phyloP scores from a whole-genome alignment of 2,888 invertebrate genomes.

The Zygaena filipendulae region DNA sequence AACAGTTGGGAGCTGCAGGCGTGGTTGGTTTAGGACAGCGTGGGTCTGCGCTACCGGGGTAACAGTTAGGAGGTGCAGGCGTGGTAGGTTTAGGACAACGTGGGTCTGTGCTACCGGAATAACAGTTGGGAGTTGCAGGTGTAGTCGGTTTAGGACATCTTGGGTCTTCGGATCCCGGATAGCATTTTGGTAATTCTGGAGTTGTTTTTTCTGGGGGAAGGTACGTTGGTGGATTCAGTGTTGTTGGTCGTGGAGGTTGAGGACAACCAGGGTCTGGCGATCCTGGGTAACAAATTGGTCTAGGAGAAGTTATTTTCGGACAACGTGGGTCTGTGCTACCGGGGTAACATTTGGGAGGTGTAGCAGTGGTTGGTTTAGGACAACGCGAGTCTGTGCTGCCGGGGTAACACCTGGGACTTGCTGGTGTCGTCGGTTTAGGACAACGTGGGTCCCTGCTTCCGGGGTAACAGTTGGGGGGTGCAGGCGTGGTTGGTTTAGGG shows the following conservation, averaged over 20 bases:
- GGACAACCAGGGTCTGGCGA: constrained; percentile 15
- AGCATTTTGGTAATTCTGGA: too few species aligned
- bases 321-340: constrained; percentile 28
- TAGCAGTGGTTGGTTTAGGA: constrained; percentile 17
- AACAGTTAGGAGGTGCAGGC: too few species aligned
- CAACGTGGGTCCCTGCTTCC: constrained; percentile 29
- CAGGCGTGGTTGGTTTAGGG: constrained; percentile 19
- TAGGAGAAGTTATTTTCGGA: constrained; percentile 11
- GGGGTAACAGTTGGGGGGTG: constrained; percentile 25
- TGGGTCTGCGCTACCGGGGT: too few species aligned
- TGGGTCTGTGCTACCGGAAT: too few species aligned
- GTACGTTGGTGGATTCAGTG: constrained; percentile 12
- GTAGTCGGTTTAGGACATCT: too few species aligned
- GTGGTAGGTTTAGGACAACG: too few species aligned
- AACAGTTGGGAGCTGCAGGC: too few species aligned
- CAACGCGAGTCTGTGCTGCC: constrained; percentile 19
- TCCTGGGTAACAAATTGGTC: constrained; percentile 15
- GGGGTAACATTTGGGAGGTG: constrained; percentile 16
- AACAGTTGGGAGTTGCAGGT: too few species aligned
- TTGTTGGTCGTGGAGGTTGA: constrained; percentile 19
- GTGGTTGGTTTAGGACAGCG: too few species aligned
- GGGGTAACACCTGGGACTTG: constrained; percentile 19
- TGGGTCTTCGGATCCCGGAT: too few species aligned
- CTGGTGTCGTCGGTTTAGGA: constrained; percentile 21
- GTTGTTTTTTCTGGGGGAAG: too few species aligned